These are phyloP conservation scores for Euthynnus affinis DNA, from an alignment of 2,797 vertebrate species.

Conservation along the genomic window DNA sequence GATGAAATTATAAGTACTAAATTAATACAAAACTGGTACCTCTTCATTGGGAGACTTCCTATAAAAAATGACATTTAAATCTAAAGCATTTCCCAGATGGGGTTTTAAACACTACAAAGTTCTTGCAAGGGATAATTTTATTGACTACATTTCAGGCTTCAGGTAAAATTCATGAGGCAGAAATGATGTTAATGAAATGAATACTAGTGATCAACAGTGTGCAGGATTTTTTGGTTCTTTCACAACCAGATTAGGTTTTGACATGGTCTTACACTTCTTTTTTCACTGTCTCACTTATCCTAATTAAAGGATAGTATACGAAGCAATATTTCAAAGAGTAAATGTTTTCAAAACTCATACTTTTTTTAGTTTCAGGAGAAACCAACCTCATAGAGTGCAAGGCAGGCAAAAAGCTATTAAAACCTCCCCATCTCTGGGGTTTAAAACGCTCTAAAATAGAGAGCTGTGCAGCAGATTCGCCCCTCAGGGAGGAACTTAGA, in stretches of 20 bases:
- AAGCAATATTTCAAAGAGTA: constrained; percentile 37
- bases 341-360: constrained; percentile 26
- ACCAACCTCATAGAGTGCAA: constrained; percentile 54
- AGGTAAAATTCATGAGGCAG: too few species aligned
- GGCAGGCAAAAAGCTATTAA: constrained; percentile 62
- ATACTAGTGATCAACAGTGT: too few species aligned
- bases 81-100: background rate
- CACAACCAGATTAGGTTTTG: background rate
- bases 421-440: constrained; percentile 57
- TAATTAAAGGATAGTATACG: background rate
- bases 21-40: background rate
- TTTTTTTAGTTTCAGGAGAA: constrained; percentile 30
- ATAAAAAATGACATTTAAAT: background rate
- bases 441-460: constrained; percentile 66
- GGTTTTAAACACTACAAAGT: background rate
- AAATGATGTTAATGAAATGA: too few species aligned
- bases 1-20: background rate
- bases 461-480: constrained; percentile 50
- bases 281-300: background rate
- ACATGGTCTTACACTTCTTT: background rate
- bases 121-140: background rate
- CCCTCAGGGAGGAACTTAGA: constrained; percentile 59
- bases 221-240: too few species aligned
- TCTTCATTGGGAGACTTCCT: background rate
- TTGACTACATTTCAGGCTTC: too few species aligned